phyloP scores from a whole-genome alignment of 2,797 vertebrate species.

The Anguilla marmorata region DNA sequence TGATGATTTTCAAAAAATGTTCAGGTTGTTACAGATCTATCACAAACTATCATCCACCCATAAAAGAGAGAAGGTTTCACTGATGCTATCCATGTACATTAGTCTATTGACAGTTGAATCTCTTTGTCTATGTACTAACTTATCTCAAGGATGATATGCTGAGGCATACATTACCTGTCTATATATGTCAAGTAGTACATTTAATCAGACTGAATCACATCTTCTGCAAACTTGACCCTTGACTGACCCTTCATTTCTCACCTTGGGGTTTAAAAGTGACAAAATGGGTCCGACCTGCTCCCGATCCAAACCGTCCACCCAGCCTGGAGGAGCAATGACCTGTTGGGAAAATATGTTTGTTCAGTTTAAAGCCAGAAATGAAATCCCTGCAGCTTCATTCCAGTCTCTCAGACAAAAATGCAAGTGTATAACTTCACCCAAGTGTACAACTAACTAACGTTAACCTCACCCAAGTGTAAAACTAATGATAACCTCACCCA shows the following conservation, averaged over 20 bases:
- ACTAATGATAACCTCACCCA: neutral
- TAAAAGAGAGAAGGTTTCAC: neutral
- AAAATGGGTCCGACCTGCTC: conserved; percentile 37
- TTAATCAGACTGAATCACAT: neutral
- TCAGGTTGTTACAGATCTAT: too few relatives aligned
- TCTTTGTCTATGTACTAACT: neutral
- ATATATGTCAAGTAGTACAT: neutral
- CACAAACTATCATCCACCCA: too few relatives aligned
- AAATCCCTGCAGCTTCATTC: neutral
- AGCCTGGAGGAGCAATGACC: conserved; percentile 56
- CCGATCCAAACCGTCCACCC: conserved; percentile 67
- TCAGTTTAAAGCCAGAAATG: neutral
- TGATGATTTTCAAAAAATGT: too few relatives aligned
- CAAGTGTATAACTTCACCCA: neutral
- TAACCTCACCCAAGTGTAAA: too few relatives aligned
- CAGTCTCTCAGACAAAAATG: neutral
- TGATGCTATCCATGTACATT: neutral
- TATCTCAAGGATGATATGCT: neutral
- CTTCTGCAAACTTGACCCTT: neutral
- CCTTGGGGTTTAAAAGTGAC: conserved; percentile 41
- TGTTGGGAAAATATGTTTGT: conserved; percentile 36
- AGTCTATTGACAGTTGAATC: neutral
- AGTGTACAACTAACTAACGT: neutral
- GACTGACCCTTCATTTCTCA: conserved; percentile 50
- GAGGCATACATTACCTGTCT: neutral